Base-by-base conservation (phyloP, 2,888 invertebrate genomes). In the Bellardia pandia region DNA sequence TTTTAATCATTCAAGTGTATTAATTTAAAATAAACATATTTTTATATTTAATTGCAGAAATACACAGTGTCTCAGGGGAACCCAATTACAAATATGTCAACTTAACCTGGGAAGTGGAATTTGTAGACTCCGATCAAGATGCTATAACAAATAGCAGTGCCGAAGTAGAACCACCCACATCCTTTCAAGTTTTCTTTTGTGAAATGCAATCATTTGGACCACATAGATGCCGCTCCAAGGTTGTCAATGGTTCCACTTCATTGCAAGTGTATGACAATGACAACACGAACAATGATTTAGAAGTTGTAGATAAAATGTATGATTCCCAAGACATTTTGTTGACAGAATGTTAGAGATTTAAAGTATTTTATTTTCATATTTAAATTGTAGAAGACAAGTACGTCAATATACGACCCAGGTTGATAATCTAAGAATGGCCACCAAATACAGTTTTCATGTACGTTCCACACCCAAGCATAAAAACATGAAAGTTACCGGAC, bases 191-290 rank as follows among this genome's bases (percentile, higher is more conserved):
- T 62, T 95, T 96, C 91, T 97, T 96, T 93, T 97, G 97, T 93
- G 97, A 97, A 92, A 93, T 97, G 88, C 97, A 97, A 92, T 95
- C 96, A 16, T 97, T 96, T 96, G 97, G 97, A 16, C 95, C 96
- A 71, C 96, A 96, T 91, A 94, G 97, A 82, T 97, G 97, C 91
- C 95, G 96, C 89, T 95, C 95, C 69, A 96, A 93, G 88, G 86
- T 92, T 80, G 89, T 93, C 53, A 92, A 93, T 86, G 90, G 90
- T 60, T 90, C 88, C 51, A 88, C 83, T n/a, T 85, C 91, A 16
- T 80, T 88, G 14, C 86, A 88, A 60, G 82, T 88, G 83, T 75
- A 88, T 82, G 85, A 89, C 56, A 86, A 87, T 89, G 85, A 89
- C 51, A 86, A 87, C 89, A 23, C 90, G 86, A 86, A 83, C 74